phyloP scores from a whole-genome alignment of 2,113 vertebrate genomes.

The Rhabdomys dilectus region DNA sequence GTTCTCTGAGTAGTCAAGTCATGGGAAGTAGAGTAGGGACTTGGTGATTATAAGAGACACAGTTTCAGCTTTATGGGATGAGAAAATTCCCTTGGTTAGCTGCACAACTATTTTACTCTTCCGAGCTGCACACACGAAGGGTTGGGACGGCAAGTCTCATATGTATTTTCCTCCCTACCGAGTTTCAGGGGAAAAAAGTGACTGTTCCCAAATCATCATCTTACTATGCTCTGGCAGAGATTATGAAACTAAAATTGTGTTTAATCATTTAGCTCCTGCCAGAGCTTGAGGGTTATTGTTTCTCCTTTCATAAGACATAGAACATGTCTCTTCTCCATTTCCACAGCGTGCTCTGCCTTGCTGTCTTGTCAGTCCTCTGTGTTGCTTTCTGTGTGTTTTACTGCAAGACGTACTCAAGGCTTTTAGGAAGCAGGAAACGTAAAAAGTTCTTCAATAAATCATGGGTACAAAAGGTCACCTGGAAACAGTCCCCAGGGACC shows the following conservation, averaged over 20 bases:
- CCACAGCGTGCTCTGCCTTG: neutral
- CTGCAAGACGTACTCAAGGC: neutral
- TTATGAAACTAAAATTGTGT: neutral
- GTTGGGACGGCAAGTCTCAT: neutral
- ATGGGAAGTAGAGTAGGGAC: neutral
- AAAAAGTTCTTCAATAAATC: constrained; percentile 51
- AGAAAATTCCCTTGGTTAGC: neutral
- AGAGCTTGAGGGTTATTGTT: neutral
- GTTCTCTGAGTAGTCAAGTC: neutral
- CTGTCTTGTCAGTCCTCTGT: neutral
- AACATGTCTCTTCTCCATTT: neutral
- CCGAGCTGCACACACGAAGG: neutral
- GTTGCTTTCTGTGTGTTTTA: neutral
- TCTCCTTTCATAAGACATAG: neutral
- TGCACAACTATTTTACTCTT: neutral
- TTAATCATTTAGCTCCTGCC: constrained; percentile 3
- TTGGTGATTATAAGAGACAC: neutral
- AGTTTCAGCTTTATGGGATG: neutral
- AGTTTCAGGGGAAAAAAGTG: neutral
- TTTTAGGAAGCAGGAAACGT: constrained; percentile 22
- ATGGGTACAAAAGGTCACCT: constrained; percentile 32
- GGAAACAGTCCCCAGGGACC: constrained; percentile 25
- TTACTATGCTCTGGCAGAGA: neutral
- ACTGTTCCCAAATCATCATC: neutral
- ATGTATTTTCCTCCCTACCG: neutral